Base-by-base conservation (phyloP, 1,140 invertebrate genomes). In the Ips typographus region DNA sequence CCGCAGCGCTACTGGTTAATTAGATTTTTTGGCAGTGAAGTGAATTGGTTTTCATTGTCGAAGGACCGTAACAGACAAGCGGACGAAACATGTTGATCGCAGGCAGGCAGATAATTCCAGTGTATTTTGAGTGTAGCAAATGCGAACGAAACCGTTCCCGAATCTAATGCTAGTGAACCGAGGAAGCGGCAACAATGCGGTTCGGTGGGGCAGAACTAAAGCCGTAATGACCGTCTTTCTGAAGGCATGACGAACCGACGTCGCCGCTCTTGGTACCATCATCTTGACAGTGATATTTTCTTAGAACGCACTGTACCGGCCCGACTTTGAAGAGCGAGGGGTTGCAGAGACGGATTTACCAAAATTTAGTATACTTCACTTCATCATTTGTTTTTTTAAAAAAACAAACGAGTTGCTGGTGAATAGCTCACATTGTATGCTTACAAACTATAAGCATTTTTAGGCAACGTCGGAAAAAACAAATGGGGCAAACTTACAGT, bases 201-300 rank as follows among this genome's bases (percentile, higher is more conserved):
- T 3, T 56, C 60, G 52, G 49, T 70, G 52, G 68, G 52, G 59
- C 68, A 70, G 68, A 70, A 70, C 68, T 70, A 70, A 70, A 70
- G 55, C 60, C 60, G 68, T 70, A 70, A 70, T 70, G 68, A 70
- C 68, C 68, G 67, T 62, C 67, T 68, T 56, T 68, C 67, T 62
- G 53, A 56, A 57, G 52, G 53, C 60, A 57, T 64, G 61, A 64
- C 60, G 61, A 56, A 64, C 60, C 52, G 41, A 38, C 49, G 59
- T 63, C 52, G 60, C 44, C 44, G 41, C 42, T 61, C 60, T 44
- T 63, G 40, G 44, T 64, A 63, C 41, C 59, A 68, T 70, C 68
- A 64, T 51, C 68, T 44, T 64, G 68, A 62, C 68, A 58, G 53
- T 64, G 60, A 71, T 60, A 71, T 65, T 71, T 71, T 71, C 63